Percentiles rank a stretch among this genome's conserved stretches.
Evolutionary conservation across 2,888 invertebrate species (phyloP).

Genomic region (Meiosimyza platycephala): DNA sequence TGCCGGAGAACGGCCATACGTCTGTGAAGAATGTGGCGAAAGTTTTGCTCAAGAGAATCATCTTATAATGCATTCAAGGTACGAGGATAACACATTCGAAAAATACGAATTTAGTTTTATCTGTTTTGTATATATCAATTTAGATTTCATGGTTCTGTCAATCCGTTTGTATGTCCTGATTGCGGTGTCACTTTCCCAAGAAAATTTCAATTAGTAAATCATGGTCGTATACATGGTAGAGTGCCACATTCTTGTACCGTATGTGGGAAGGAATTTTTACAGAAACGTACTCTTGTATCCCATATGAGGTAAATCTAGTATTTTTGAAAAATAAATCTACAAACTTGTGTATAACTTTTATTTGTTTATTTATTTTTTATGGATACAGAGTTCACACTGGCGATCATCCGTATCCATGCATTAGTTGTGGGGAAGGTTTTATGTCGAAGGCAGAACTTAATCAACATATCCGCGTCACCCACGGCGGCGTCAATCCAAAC

Average conservation of each 20-base stretch:
- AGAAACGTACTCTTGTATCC: slow-evolving; percentile 83
- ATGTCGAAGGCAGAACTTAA: slow-evolving; percentile 77
- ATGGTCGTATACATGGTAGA: slow-evolving; percentile 83
- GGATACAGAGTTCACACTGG: slow-evolving; percentile 76
- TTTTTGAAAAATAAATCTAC: background rate
- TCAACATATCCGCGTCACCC: slow-evolving; percentile 74
- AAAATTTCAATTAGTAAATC: slow-evolving; percentile 88
- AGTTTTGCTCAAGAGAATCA: slow-evolving; percentile 93
- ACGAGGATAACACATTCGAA: slow-evolving; percentile 37
- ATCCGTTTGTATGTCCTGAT: slow-evolving; percentile 93
- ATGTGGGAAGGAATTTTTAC: slow-evolving; percentile 87
- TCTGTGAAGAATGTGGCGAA: slow-evolving; percentile 92
- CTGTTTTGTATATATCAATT: slow-evolving; percentile 1
- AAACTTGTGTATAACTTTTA: background rate
- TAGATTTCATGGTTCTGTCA: slow-evolving; percentile 93
- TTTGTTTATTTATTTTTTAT: slow-evolving; percentile 36
- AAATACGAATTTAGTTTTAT: background rate
- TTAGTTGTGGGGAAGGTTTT: slow-evolving; percentile 82
- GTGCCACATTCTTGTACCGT: slow-evolving; percentile 85
- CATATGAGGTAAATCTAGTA: slow-evolving; percentile 75
- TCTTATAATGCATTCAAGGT: slow-evolving; percentile 69
- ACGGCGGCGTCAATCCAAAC: slow-evolving; percentile 68
- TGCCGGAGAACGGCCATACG: slow-evolving; percentile 85
- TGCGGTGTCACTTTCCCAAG: slow-evolving; percentile 88
- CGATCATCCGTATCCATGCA: slow-evolving; percentile 79